These are phyloP conservation scores for Gallinago nigripennis DNA, from an alignment of 2,797 vertebrate species.

Conservation along the genomic window DNA sequence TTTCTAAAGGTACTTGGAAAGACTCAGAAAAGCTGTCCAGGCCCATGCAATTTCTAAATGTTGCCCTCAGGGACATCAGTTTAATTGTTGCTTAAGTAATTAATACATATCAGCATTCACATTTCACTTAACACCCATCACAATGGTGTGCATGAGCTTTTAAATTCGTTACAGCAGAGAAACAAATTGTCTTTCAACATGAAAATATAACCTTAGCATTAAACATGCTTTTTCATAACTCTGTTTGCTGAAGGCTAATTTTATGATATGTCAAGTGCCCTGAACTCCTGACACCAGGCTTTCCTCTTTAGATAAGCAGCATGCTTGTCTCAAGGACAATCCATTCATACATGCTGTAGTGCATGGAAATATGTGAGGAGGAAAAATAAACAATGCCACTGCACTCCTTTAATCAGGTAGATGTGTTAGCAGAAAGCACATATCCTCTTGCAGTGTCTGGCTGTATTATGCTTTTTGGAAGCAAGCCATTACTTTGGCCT, in stretches of 20 bases:
- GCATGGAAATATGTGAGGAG: slow-evolving; percentile 11
- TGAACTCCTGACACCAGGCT: slow-evolving; percentile 15
- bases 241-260: background rate
- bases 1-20: background rate
- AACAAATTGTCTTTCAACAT: background rate
- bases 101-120: background rate
- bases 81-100: background rate
- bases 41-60: background rate
- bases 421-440: slow-evolving; percentile 24
- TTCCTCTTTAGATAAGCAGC: slow-evolving; percentile 60
- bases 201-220: background rate
- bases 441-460: background rate
- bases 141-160: background rate
- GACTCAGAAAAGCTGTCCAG: background rate
- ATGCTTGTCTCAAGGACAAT: slow-evolving; percentile 38
- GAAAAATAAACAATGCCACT: slow-evolving; percentile 37
- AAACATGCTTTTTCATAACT: background rate
- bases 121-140: background rate
- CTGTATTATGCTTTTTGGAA: slow-evolving; percentile 1
- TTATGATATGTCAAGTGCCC: background rate
- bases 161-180: background rate
- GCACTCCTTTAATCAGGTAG: slow-evolving; percentile 41
- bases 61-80: background rate
- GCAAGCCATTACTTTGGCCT: slow-evolving; percentile 25
- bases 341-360: background rate